phyloP scores from a whole-genome alignment of 1,140 invertebrate genomes.

The Protaetia brevitarsis region DNA sequence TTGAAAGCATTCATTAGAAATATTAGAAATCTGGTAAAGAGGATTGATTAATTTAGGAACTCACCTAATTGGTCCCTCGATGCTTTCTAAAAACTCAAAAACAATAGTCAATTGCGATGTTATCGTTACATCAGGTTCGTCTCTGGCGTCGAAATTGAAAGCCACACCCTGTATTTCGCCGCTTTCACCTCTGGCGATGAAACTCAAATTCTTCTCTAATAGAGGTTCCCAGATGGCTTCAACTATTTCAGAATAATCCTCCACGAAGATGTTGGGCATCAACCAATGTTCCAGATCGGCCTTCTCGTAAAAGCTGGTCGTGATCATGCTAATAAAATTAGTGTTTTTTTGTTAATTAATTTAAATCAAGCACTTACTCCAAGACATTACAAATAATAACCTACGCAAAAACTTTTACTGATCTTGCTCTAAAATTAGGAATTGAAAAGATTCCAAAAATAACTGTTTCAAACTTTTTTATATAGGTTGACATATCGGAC shows the following conservation, averaged over 20 bases:
- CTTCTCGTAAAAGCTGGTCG: slow-evolving; percentile 78
- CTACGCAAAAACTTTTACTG: no score
- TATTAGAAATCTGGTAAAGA: no score
- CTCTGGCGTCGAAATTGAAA: slow-evolving; percentile 74
- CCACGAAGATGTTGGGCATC: slow-evolving; percentile 58
- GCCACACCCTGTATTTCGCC: slow-evolving; percentile 61
- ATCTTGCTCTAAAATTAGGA: no score
- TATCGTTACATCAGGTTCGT: slow-evolving; percentile 71
- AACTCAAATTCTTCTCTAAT: slow-evolving; percentile 67
- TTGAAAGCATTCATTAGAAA: no score
- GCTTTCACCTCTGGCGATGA: slow-evolving; percentile 57
- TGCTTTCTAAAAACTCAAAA: slow-evolving; percentile 74
- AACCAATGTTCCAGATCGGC: slow-evolving; percentile 78
- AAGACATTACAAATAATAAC: no score
- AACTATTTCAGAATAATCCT: slow-evolving; percentile 67
- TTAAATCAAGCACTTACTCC: no score
- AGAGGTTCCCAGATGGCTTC: slow-evolving; percentile 64
- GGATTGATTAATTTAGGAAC: slow-evolving; percentile 23
- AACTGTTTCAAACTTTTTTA: no score
- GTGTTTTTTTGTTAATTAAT: no score
- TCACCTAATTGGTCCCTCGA: slow-evolving; percentile 70
- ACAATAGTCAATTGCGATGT: slow-evolving; percentile 65
- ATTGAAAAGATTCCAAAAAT: no score
- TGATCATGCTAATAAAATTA: slow-evolving; percentile 66
- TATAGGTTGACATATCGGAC: no score